Base-by-base conservation (phyloP, 1,140 invertebrate species). In the Manduca sexta region DNA sequence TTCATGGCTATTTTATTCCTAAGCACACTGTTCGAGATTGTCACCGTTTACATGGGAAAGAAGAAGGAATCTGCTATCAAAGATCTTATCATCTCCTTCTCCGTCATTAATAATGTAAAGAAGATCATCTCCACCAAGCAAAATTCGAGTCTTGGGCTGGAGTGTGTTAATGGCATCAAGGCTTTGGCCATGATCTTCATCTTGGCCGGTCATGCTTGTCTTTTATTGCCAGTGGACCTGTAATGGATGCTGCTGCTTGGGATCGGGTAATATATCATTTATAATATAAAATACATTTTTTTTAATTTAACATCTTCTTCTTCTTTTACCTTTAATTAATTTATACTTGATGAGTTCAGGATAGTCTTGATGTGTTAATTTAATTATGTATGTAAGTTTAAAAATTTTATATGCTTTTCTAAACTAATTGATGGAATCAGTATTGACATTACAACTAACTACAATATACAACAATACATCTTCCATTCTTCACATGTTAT, bases 111-210 rank as follows among this genome's bases (percentile, higher is more conserved):
- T 60, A 91, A 89, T 65, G 66, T 87, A 31, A 88, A 86, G 65
- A 91, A 90, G 68, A 87, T 91, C 52, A 74, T 89, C 45, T 89
- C 88, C 13, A 83, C 88, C 8, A 90, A 89, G 60, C 90, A 91
- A 69, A 86, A 88, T 26, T 88, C 88, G 49, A 84, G 86, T 15
- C 64, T 90, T 8, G 89, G 90, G 37, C 68, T 92, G 18, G 89
- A 91, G 52, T 91, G 90, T 48, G 84, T 92, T 38, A 88, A 89
- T 41, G 91, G 91, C 5, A 90, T 92, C 14, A 91, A 90, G 69
- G 86, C 89, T 15, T 58, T 92, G 7, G 85, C 90, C 0, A 92
- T 92, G 91, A 49, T 88, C 2, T 86, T 91, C 31, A 91, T 93
- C 39, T 77, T 92, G 0, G 80, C 75, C 15, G 90, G 90, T 2